Conservation (phyloP, 1,140 invertebrate genomes). For the Monomorium pharaonis region DNA sequence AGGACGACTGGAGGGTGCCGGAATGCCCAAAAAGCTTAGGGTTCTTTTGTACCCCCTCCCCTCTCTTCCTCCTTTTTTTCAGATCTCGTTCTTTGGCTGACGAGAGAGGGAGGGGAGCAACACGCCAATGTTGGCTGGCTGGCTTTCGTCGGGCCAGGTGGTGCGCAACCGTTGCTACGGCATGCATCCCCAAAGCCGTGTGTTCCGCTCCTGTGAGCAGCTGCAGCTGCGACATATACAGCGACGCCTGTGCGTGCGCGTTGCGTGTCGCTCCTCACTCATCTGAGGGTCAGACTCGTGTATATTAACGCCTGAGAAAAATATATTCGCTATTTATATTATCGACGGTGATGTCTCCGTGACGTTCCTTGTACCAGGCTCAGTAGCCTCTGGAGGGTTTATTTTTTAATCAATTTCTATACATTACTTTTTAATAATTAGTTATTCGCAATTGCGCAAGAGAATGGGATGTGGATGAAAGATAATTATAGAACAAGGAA, state of each 20-base stretch:
- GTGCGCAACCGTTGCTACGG: conserved; percentile 82
- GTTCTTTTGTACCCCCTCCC: conserved; percentile 51
- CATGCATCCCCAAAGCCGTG: conserved; percentile 75
- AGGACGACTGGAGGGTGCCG: conserved; percentile 60
- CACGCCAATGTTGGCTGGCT: conserved; percentile 78
- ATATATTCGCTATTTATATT: not conserved
- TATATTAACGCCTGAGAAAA: conserved; percentile 7
- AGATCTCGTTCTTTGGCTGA: conserved; percentile 54
- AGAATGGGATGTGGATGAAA: not conserved
- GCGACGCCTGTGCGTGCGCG: conserved; percentile 47
- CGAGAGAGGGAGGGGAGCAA: conserved; percentile 57
- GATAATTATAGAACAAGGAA: not conserved
- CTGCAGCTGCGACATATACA: conserved; percentile 75
- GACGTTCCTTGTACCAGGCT: not conserved
- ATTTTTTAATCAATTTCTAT: conserved; percentile 5
- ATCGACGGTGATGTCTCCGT: not conserved
- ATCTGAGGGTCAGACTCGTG: conserved; percentile 1
- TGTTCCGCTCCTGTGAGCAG: conserved; percentile 76
- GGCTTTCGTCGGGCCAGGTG: conserved; percentile 81
- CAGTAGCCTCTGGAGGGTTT: not conserved
- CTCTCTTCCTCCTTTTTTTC: conserved; percentile 53
- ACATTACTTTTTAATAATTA: not conserved
- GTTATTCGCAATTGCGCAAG: not conserved
- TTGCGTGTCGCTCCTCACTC: not conserved
- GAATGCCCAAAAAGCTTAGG: conserved; percentile 72